Evolutionary conservation across 2,113 vertebrate genomes (phyloP).

Genomic region (Gymnocephalus cernua): DNA sequence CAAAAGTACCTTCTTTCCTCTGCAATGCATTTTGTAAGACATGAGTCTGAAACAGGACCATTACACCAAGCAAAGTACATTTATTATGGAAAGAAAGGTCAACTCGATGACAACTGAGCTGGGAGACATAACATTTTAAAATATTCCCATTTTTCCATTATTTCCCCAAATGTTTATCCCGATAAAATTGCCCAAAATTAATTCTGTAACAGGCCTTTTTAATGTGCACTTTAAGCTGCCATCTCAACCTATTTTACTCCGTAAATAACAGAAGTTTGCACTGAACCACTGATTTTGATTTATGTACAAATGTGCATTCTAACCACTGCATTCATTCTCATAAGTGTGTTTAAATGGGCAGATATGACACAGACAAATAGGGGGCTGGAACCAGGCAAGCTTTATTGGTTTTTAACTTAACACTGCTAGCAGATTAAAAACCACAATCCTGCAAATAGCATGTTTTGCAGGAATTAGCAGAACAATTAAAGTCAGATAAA

Average conservation of each 20-base stretch:
- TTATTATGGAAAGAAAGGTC: neutral
- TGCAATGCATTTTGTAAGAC: neutral
- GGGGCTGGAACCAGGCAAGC: conserved; percentile 63
- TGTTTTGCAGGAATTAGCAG: conserved; percentile 16
- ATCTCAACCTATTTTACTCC: neutral
- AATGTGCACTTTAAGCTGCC: neutral
- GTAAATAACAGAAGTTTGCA: neutral
- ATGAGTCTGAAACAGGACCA: neutral
- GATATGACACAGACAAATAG: neutral
- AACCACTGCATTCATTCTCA: neutral
- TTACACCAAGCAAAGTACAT: neutral
- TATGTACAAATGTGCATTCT: neutral
- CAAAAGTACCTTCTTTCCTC: neutral
- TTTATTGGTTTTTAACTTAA: conserved; percentile 70
- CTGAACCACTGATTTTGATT: neutral
- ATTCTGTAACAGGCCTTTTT: too few species aligned
- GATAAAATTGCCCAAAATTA: too few species aligned
- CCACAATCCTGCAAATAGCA: conserved; percentile 14
- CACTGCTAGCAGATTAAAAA: conserved; percentile 56
- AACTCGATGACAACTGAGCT: neutral
- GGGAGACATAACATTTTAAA: too few species aligned
- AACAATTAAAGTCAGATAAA: conserved; percentile 32
- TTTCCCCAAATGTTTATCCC: too few species aligned
- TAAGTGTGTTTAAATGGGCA: neutral
- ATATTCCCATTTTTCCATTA: too few species aligned